A percentile compares a stretch with the other conserved stretches of the same genome.
These are phyloP conservation scores for Scylla paramamosain DNA, from an alignment of 1,140 invertebrate genomes.

Conservation along the genomic window DNA sequence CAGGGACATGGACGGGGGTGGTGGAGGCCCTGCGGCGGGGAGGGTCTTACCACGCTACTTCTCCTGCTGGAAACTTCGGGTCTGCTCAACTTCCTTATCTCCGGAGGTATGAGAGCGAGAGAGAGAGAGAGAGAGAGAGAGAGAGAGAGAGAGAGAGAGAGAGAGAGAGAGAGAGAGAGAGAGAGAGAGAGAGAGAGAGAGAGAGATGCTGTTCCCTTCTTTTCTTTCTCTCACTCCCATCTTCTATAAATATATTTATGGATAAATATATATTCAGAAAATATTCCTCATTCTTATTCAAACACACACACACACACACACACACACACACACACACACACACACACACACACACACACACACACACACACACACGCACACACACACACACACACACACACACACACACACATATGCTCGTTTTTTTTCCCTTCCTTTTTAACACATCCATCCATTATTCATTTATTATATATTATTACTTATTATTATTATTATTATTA, in stretches of 20 bases:
- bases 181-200: too few relatives aligned
- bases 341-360: too few relatives aligned
- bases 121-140: not conserved
- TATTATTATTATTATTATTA: not conserved
- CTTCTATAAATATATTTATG: too few relatives aligned
- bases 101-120: slow-evolving; percentile 29
- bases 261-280: too few relatives aligned
- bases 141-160: not conserved
- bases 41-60: slow-evolving; percentile 56
- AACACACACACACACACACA: too few relatives aligned
- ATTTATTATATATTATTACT: not conserved
- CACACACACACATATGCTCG: too few relatives aligned
- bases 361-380: too few relatives aligned
- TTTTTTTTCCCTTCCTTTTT: too few relatives aligned
- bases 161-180: not conserved
- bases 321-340: too few relatives aligned
- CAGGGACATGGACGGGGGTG: not conserved
- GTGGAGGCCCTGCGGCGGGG: slow-evolving; percentile 35
- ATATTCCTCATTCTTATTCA: too few relatives aligned
- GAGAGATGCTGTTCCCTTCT: not conserved
- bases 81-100: slow-evolving; percentile 41
- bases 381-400: too few relatives aligned
- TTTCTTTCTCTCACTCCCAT: not conserved
- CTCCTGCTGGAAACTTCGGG: slow-evolving; percentile 61
- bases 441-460: too few relatives aligned